A percentile compares a stretch with the other conserved stretches of the same genome.
Conservation (phyloP, 2,797 vertebrate genomes). For the Sebastes paucispinis region DNA sequence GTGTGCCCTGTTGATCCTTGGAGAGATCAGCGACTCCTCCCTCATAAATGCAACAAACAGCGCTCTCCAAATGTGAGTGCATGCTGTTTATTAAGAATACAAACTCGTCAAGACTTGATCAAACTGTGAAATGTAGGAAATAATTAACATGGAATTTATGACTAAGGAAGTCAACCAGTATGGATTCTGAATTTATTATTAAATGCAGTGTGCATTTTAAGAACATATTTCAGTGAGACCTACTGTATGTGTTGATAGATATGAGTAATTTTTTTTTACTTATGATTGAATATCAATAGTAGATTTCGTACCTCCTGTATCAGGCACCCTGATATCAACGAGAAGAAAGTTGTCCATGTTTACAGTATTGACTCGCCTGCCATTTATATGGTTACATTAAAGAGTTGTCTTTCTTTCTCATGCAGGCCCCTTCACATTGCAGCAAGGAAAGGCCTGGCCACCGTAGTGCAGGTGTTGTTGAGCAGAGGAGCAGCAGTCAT, state of each 20-base stretch:
- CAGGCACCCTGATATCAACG: not conserved
- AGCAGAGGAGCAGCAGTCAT: slow-evolving; percentile 95
- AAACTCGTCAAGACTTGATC: not conserved
- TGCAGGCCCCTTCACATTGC: slow-evolving; percentile 96
- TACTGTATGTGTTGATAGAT: not conserved
- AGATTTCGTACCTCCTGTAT: not conserved
- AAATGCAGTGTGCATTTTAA: not conserved
- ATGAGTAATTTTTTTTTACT: not conserved
- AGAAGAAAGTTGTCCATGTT: not conserved
- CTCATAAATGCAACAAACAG: slow-evolving; percentile 96
- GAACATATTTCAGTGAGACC: not conserved
- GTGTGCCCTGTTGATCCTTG: slow-evolving; percentile 96
- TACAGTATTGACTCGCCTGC: not conserved
- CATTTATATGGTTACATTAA: not conserved
- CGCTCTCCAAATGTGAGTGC: slow-evolving; percentile 93
- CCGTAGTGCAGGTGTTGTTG: slow-evolving; percentile 95
- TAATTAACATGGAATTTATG: not conserved
- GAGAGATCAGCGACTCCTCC: slow-evolving; percentile 91
- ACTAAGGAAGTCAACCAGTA: not conserved
- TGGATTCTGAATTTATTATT: not conserved
- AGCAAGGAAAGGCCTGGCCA: slow-evolving; percentile 93
- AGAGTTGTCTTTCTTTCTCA: not conserved
- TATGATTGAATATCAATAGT: not conserved
- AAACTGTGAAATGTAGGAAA: not conserved
- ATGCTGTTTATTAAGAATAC: not conserved